Base-by-base conservation (phyloP, 2,797 vertebrate genomes). In the Karalla daura region DNA sequence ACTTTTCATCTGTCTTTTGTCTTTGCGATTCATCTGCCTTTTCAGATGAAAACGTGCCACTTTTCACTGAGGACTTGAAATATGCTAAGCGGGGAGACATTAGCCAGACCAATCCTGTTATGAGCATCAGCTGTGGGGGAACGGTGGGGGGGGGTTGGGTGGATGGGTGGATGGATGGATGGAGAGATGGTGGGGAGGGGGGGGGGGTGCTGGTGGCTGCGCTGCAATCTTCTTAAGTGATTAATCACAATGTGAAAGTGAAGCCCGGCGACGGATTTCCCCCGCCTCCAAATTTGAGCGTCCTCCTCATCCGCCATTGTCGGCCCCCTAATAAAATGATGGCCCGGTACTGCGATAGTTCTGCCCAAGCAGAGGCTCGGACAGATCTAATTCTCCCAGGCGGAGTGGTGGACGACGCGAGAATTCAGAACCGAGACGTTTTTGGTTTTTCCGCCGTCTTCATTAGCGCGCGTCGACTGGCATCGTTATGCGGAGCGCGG, bases 191-290 rank as follows among this genome's bases (percentile, higher is more conserved):
- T 55, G 63, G 59, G 51, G 30, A n/a, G 1, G 41, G 36, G 43
- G 2, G 17, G 28, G 40, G 17, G 53, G 47, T 11, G 0, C 13
- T 3, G 21, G 28, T 27, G 70, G 28, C 36, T 63, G 12, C 66
- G 62, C 50, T 6, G 20, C 83, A 91, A 90, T 90, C 90, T 91
- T 77, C 91, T 93, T 92, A 92, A 90, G 92, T 87, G 85, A 91
- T 92, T 92, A 91, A 92, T 93, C 90, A 86, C 77, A 88, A 93
- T 92, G 88, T 89, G 88, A 92, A 93, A 91, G 87, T 86, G 86
- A 88, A 76, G 85, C 85, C 84, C 66, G 77, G 73, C 61, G 68
- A 86, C 80, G 75, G 78, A 84, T 78, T 88, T 72, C 70, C 77
- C n/a, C 74, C 66, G 81, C 76, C 79, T 83, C 78, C 32, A 72